A percentile compares a stretch with the other conserved stretches of the same genome.
phyloP scores from a whole-genome alignment of 2,888 invertebrate genomes.

The Habrosyne pyritoides region DNA sequence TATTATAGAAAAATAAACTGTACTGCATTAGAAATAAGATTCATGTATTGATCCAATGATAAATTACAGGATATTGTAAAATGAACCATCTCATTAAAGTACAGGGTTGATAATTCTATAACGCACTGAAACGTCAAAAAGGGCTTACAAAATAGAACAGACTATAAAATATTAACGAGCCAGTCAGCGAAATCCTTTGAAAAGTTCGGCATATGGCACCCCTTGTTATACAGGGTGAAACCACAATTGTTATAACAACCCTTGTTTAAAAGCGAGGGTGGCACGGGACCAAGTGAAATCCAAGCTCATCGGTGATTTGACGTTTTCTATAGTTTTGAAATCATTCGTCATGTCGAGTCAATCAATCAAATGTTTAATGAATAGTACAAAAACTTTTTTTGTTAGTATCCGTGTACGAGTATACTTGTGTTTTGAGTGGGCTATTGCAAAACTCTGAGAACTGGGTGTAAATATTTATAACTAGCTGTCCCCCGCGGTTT shows the following conservation, averaged over 20 bases:
- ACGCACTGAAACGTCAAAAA: too few species aligned
- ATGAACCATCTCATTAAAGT: too few species aligned
- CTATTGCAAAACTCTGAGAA: too few species aligned
- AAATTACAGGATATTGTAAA: too few species aligned
- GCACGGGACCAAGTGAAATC: background rate
- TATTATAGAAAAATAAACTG: too few species aligned
- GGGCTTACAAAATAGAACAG: constrained; percentile 6
- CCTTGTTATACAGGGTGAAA: constrained; percentile 11
- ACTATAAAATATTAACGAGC: background rate
- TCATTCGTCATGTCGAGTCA: constrained; percentile 28
- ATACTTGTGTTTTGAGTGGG: background rate
- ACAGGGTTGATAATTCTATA: too few species aligned
- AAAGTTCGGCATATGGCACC: background rate
- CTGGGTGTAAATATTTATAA: too few species aligned
- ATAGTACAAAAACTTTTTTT: background rate
- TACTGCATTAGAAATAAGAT: too few species aligned
- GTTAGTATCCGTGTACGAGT: background rate
- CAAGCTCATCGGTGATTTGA: constrained; percentile 18
- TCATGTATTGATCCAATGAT: too few species aligned
- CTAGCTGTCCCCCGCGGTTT: too few species aligned
- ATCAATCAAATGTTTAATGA: constrained; percentile 24
- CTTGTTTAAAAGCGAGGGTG: constrained; percentile 19
- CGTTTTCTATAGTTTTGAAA: constrained; percentile 31
- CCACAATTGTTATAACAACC: constrained; percentile 25
- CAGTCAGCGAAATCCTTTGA: background rate